phyloP scores from a whole-genome alignment of 1,140 invertebrate species.

The Euura lappo region DNA sequence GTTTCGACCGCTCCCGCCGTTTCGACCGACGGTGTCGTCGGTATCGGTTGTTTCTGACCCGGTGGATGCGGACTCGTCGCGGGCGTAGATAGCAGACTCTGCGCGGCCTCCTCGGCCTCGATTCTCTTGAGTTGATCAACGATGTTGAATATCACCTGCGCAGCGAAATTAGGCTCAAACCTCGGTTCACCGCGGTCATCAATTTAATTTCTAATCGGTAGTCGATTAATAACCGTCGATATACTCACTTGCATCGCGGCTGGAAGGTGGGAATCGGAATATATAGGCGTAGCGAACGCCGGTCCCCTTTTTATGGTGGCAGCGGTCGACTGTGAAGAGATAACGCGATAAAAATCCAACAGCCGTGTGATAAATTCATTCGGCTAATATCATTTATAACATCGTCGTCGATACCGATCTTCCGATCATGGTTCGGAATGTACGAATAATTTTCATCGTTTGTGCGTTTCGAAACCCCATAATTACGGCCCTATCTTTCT shows the following conservation, averaged over 20 bases:
- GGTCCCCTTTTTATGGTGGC: conserved; percentile 43
- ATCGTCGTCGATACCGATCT: neutral
- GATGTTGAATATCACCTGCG: conserved; percentile 51
- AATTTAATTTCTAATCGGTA: too few relatives aligned
- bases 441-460: neutral
- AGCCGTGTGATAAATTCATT: neutral
- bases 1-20: conserved; percentile 11
- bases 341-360: conserved; percentile 1
- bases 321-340: conserved; percentile 30
- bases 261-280: conserved; percentile 48
- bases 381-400: neutral
- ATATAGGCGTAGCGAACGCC: conserved; percentile 45
- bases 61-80: conserved; percentile 40
- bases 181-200: too few relatives aligned
- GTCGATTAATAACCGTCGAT: neutral
- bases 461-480: too few relatives aligned
- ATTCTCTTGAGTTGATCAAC: conserved; percentile 45
- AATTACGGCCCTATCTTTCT: too few relatives aligned
- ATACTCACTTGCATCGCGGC: conserved; percentile 49
- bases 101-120: neutral
- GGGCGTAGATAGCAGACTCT: conserved; percentile 17
- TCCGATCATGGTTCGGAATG: neutral
- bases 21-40: conserved; percentile 11
- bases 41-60: conserved; percentile 36
- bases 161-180: neutral